phyloP scores from a whole-genome alignment of 2,888 invertebrate genomes.

The Syrista parreyssii region DNA sequence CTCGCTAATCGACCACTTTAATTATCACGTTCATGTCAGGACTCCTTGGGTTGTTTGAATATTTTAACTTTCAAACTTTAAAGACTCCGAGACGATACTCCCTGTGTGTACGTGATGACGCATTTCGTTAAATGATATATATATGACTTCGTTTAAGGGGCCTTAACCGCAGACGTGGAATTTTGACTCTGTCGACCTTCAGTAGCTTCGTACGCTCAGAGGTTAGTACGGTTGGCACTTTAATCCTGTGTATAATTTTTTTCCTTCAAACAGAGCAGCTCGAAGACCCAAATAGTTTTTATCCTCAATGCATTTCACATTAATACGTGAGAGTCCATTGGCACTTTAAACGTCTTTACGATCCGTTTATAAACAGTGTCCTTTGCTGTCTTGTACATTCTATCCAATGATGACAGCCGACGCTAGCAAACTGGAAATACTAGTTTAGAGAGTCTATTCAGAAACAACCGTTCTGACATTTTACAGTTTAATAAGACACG shows the following conservation, averaged over 20 bases:
- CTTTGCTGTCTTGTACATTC: neutral
- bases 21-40: neutral
- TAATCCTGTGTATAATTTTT: neutral
- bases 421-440: neutral
- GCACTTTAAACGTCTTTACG: neutral
- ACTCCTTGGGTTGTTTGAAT: neutral
- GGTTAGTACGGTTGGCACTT: neutral
- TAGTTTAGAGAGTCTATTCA: neutral
- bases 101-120: constrained; percentile 4
- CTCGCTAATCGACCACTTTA: neutral
- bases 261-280: neutral
- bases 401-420: neutral
- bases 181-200: neutral
- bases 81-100: neutral
- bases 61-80: neutral
- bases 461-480: neutral
- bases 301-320: neutral
- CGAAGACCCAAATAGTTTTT: neutral
- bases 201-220: neutral
- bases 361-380: neutral
- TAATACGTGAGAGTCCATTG: neutral
- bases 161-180: neutral
- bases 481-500: neutral
- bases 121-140: constrained; percentile 15
- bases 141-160: neutral